Evolutionary conservation across 2,888 invertebrate species (phyloP).

Genomic region (Yponomeuta plumbellus): DNA sequence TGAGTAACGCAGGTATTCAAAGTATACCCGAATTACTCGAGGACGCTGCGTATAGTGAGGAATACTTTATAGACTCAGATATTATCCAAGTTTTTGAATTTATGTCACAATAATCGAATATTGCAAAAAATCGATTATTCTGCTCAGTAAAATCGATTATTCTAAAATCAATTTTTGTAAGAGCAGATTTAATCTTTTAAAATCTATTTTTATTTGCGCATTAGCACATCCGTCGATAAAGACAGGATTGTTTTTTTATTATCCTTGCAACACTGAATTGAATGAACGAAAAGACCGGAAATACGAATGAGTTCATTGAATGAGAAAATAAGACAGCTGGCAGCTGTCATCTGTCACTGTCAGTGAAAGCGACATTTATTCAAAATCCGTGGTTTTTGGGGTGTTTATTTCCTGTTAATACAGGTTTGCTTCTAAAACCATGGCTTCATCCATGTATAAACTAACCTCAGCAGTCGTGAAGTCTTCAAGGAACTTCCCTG

Average conservation of each 20-base stretch:
- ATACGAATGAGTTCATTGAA: background rate
- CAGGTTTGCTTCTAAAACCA: slow-evolving; percentile 30
- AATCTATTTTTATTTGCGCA: too few relatives aligned
- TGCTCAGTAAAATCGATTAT: too few relatives aligned
- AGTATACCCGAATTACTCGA: too few relatives aligned
- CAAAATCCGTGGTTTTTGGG: background rate
- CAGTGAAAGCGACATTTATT: background rate
- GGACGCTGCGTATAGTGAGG: too few relatives aligned
- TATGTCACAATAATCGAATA: too few relatives aligned
- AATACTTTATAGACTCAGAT: too few relatives aligned
- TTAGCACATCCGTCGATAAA: too few relatives aligned
- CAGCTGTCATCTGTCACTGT: background rate
- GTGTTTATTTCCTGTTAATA: background rate
- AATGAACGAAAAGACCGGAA: background rate
- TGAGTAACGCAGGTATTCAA: too few relatives aligned
- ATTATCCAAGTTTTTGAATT: too few relatives aligned
- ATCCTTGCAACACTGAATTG: background rate
- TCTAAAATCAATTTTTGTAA: too few relatives aligned
- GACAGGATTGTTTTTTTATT: background rate
- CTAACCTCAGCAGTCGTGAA: slow-evolving; percentile 45
- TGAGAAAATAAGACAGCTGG: background rate
- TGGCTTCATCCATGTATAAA: slow-evolving; percentile 61
- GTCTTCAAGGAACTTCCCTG: slow-evolving; percentile 50
- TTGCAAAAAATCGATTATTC: too few relatives aligned
- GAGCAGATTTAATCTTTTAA: too few relatives aligned